Percentiles rank a stretch among this genome's conserved stretches.
Conservation (phyloP, 2,113 vertebrate species). For the Noctilio leporinus region DNA sequence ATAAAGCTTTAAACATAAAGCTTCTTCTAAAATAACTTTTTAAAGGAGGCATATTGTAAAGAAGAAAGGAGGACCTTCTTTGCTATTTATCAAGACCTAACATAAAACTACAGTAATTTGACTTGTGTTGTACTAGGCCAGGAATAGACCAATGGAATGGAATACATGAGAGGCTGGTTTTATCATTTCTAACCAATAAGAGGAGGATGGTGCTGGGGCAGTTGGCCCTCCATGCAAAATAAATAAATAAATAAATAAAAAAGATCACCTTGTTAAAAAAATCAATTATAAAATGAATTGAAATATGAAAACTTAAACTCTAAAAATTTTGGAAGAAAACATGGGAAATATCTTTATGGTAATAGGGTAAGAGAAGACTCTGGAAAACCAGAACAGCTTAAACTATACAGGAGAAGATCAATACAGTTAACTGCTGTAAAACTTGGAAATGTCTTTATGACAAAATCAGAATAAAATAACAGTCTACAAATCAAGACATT, state of each 20-base stretch:
- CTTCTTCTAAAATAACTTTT: background rate
- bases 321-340: slow-evolving; percentile 13
- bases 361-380: background rate
- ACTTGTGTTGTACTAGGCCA: background rate
- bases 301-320: background rate
- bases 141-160: background rate
- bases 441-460: background rate
- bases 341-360: background rate
- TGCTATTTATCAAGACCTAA: background rate
- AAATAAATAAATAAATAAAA: no score
- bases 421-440: background rate
- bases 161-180: background rate
- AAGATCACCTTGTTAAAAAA: background rate
- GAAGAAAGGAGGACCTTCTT: background rate
- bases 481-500: background rate
- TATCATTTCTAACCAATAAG: background rate
- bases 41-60: background rate
- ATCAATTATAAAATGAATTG: background rate
- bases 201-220: background rate
- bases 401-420: background rate
- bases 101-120: background rate
- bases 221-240: background rate
- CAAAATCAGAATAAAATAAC: background rate
- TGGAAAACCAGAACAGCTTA: background rate
- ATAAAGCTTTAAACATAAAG: background rate